These are phyloP conservation scores for Thymelicus sylvestris DNA, from an alignment of 2,888 invertebrate species.

Conservation along the genomic window DNA sequence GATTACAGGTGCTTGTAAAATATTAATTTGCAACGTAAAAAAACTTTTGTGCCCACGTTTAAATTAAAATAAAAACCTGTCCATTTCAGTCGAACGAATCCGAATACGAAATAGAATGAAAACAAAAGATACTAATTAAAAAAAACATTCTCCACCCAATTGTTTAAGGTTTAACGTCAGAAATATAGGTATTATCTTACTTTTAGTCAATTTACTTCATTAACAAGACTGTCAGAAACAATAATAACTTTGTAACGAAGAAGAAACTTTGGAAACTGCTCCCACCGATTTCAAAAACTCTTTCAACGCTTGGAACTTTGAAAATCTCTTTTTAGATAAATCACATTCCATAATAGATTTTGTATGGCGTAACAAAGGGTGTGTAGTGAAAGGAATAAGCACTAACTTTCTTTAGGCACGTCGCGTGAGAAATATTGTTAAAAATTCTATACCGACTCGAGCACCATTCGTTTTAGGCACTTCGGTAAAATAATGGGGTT, in stretches of 20 bases:
- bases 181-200: conserved; percentile 35
- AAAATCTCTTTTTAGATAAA: conserved; percentile 39
- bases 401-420: conserved; percentile 32
- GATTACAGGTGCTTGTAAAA: conserved; percentile 21
- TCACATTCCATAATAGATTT: conserved; percentile 38
- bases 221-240: conserved; percentile 39
- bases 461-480: conserved; percentile 37
- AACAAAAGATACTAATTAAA: conserved; percentile 33
- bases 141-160: conserved; percentile 24
- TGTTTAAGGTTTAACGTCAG: conserved; percentile 32
- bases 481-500: conserved; percentile 35
- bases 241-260: conserved; percentile 39
- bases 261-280: conserved; percentile 38
- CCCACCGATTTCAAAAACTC: conserved; percentile 38
- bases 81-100: conserved; percentile 17
- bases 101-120: conserved; percentile 26
- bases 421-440: conserved; percentile 37
- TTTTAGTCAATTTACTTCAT: conserved; percentile 39
- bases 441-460: conserved; percentile 36
- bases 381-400: conserved; percentile 35
- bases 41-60: conserved; percentile 14
- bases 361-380: conserved; percentile 36
- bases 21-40: conserved; percentile 29
- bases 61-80: conserved; percentile 25
- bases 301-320: conserved; percentile 36